These are phyloP conservation scores for Chaetodon trifasciatus DNA, from an alignment of 2,797 vertebrate species.

Conservation along the genomic window DNA sequence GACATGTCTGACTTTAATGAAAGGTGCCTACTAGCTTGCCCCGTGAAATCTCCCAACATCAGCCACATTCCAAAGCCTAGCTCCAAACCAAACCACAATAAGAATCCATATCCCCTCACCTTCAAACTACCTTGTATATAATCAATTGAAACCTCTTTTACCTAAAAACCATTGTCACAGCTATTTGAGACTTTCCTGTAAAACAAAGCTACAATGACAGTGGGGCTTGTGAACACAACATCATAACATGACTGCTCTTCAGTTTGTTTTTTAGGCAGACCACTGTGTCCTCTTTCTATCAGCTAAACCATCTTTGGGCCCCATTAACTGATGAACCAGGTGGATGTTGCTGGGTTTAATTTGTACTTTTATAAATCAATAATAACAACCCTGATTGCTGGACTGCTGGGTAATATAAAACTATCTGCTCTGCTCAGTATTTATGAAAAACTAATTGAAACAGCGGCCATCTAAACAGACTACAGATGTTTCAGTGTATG, in stretches of 20 bases:
- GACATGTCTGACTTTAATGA: slow-evolving; percentile 25
- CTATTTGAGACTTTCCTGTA: not conserved
- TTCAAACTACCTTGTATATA: not conserved
- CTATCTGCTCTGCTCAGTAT: slow-evolving; percentile 7
- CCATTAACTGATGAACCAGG: slow-evolving; percentile 13
- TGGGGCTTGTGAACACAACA: not conserved
- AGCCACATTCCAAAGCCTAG: not conserved
- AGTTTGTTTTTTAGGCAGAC: not conserved
- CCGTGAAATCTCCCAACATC: not conserved
- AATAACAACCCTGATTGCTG: slow-evolving; percentile 8
- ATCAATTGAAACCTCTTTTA: not conserved
- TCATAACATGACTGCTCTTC: not conserved
- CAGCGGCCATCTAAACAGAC: not conserved
- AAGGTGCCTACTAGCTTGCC: slow-evolving; percentile 22
- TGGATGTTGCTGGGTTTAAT: slow-evolving; percentile 25
- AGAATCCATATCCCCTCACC: not conserved
- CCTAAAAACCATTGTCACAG: not conserved
- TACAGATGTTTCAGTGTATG: not conserved
- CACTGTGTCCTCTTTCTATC: not conserved
- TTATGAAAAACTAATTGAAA: slow-evolving; percentile 11
- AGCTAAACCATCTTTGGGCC: slow-evolving; percentile 1
- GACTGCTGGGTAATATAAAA: slow-evolving; percentile 15
- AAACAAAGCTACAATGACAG: not conserved
- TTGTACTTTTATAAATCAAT: slow-evolving; percentile 42
- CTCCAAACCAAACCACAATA: not conserved